Conservation (phyloP, 2,888 invertebrate genomes). For the Octodonta nipae region DNA sequence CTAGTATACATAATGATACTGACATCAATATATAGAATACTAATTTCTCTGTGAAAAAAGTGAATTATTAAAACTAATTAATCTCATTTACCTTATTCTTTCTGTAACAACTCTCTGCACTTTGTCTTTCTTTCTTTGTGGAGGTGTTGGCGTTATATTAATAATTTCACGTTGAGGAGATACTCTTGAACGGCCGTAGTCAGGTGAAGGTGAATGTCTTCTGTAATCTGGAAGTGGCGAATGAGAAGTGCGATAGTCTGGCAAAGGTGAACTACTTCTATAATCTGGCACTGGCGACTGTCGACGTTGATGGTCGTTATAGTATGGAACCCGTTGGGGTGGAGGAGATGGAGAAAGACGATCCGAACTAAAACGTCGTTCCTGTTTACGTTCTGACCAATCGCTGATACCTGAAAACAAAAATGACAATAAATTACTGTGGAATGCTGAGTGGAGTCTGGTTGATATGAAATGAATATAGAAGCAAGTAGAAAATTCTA, state of each 20-base stretch:
- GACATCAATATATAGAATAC: no score
- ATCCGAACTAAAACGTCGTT: conserved; percentile 16
- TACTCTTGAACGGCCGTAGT: conserved; percentile 17
- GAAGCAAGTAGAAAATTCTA: no score
- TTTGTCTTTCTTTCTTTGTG: conserved; percentile 48
- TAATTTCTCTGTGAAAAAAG: no score
- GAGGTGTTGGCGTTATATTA: conserved; percentile 46
- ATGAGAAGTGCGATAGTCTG: conserved; percentile 17
- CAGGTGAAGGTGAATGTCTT: conserved; percentile 15
- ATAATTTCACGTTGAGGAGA: conserved; percentile 21
- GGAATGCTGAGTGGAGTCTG: no score
- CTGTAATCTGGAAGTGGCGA: conserved; percentile 23
- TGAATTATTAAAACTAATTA: no score
- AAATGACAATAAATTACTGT: no score
- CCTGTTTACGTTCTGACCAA: conserved; percentile 52
- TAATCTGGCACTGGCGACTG: conserved; percentile 10
- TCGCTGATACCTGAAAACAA: conserved; percentile 51
- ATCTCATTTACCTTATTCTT: conserved; percentile 31
- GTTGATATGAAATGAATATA: no score
- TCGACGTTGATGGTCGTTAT: conserved; percentile 13
- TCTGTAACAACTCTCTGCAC: conserved; percentile 34
- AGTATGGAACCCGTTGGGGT: conserved; percentile 10
- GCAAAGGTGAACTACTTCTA: conserved; percentile 18
- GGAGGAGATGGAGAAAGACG: conserved; percentile 17
- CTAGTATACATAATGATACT: no score